A percentile compares a stretch with the other conserved stretches of the same genome.
Evolutionary conservation across 2,888 invertebrate genomes (phyloP).

Genomic region (Ectemnius lituratus): DNA sequence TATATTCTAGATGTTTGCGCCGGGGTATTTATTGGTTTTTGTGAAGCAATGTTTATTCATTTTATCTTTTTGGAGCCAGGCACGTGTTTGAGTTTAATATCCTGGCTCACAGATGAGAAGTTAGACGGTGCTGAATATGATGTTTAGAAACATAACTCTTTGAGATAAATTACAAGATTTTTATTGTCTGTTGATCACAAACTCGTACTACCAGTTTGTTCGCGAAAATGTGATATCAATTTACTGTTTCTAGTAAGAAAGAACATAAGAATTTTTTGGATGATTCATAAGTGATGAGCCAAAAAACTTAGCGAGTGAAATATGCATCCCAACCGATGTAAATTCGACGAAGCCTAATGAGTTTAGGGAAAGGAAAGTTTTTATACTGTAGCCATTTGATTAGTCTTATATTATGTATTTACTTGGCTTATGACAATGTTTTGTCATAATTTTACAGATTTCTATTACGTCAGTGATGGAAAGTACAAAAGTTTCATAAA

Average conservation of each 20-base stretch:
- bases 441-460: constrained; percentile 2
- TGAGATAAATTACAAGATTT: neutral
- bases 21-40: constrained; percentile 86
- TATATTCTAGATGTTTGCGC: constrained; percentile 90
- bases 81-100: constrained; percentile 81
- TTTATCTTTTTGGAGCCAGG: constrained; percentile 85
- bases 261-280: too few relatives aligned
- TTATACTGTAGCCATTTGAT: constrained; percentile 25
- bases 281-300: too few relatives aligned
- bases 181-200: neutral
- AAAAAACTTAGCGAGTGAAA: too few relatives aligned
- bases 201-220: too few relatives aligned
- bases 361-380: too few relatives aligned
- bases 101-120: constrained; percentile 84
- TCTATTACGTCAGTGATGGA: constrained; percentile 17
- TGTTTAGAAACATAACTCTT: constrained; percentile 77
- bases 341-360: too few relatives aligned
- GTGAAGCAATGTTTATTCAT: constrained; percentile 83
- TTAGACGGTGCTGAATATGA: constrained; percentile 85
- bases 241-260: too few relatives aligned
- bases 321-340: too few relatives aligned
- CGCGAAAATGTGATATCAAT: neutral
- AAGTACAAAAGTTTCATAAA: constrained; percentile 28
- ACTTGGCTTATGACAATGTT: constrained; percentile 19
- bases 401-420: constrained; percentile 18